Percentiles rank a stretch among this genome's conserved stretches.
These are phyloP conservation scores for Lasioglossum lativentre DNA, from an alignment of 2,888 invertebrate genomes.

Conservation along the genomic window DNA sequence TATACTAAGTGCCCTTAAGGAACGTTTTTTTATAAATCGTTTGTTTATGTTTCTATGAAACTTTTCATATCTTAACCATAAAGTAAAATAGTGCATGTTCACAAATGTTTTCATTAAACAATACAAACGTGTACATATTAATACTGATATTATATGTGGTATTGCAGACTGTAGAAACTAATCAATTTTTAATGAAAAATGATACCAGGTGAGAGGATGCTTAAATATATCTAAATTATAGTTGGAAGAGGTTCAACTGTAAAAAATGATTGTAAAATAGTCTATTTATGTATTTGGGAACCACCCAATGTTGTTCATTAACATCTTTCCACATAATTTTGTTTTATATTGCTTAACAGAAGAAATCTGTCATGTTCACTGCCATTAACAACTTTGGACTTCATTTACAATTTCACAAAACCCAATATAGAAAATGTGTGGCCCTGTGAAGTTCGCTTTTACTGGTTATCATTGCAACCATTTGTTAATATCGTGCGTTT, in stretches of 20 bases:
- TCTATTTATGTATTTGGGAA: background rate
- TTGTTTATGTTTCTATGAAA: background rate
- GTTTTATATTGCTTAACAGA: conserved; percentile 37
- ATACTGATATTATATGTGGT: conserved; percentile 42
- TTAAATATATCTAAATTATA: conserved; percentile 1
- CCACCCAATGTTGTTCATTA: background rate
- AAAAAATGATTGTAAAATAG: background rate
- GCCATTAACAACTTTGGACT: conserved; percentile 74
- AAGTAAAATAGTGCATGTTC: conserved; percentile 10
- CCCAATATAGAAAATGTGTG: conserved; percentile 74
- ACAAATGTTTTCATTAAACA: conserved; percentile 54
- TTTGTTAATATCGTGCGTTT: conserved; percentile 78
- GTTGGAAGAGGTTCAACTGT: background rate
- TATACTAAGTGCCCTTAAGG: conserved; percentile 4
- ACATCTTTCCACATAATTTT: background rate
- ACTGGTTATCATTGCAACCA: conserved; percentile 77
- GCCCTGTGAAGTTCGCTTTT: conserved; percentile 81
- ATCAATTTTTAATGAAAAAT: conserved; percentile 23
- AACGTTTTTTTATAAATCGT: conserved; percentile 10
- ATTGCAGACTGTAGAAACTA: conserved; percentile 42
- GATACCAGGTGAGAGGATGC: conserved; percentile 53
- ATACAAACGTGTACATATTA: conserved; percentile 36
- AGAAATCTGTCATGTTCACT: conserved; percentile 65
- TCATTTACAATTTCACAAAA: conserved; percentile 72
- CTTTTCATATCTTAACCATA: conserved; percentile 4